Evolutionary conservation across 2,888 invertebrate species (phyloP), one percentile per base, ranked within the genome.

Genomic region (Lasioglossum morio): DNA sequence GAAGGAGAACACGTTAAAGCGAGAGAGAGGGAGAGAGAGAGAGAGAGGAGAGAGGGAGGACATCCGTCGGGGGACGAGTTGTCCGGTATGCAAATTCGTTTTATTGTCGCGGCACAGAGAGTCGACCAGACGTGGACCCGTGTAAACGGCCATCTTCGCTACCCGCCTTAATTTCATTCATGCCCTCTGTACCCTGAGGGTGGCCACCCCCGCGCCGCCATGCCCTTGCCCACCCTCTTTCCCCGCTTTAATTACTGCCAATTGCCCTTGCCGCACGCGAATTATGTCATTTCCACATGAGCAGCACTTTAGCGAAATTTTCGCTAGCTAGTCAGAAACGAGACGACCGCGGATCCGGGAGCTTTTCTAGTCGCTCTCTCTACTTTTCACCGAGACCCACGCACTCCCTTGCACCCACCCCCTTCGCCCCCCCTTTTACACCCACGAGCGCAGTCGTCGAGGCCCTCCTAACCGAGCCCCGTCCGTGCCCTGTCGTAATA

Each of bases 61-160:
- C 89, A 88, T 92, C 90, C 85, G 88, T 89, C 89, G 90, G 80
- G 90, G 89, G 88, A 88, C 92, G 89, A 92, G 94, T 93, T 93
- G 92, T 93, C 93, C 91, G 91, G 92, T 92, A 94, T 95, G 94
- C 94, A 94, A 95, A 95, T 94, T 94, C 93, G 92, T 93, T 94
- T 94, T 94, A 94, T 94, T 93, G 94, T 94, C 93, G 91, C 84
- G 83, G 88, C 88, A 89, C 88, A 92, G 92, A 92, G 90, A 91
- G 88, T 88, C 87, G 89, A 85, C 84, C 85, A 87, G 86, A 84
- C 84, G 87, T 89, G 92, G 92, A 92, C 92, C 91, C 92, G 92
- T 93, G 93, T 94, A 93, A 94, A 94, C 94, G 93, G 92, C 91
- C 92, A 92, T 93, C 94, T 93, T 93, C 92, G 92, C 91, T 90